phyloP scores from a whole-genome alignment of 2,888 invertebrate species.

The Dynastes hyllus region DNA sequence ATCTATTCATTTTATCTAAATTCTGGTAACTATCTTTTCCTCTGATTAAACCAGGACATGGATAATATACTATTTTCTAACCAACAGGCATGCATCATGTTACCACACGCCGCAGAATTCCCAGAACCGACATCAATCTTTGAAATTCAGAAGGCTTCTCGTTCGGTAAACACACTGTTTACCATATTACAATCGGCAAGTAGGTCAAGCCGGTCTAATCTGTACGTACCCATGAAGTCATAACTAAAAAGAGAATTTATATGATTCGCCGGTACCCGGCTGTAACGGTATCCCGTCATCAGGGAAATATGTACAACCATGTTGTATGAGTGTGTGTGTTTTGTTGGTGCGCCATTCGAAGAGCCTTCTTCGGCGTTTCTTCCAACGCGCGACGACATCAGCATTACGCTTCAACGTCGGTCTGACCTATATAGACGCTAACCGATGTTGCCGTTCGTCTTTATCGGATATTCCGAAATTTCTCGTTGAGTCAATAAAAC shows the following conservation, averaged over 20 bases:
- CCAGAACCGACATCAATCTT: constrained; percentile 10
- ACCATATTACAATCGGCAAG: constrained; percentile 21
- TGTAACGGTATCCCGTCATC: constrained; percentile 42
- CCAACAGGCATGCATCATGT: not conserved
- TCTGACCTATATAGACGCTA: constrained; percentile 41
- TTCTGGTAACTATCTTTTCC: too few species aligned
- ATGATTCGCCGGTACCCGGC: constrained; percentile 34
- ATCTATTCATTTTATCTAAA: too few species aligned
- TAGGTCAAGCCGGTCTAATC: constrained; percentile 40
- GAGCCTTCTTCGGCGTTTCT: not conserved
- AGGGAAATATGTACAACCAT: constrained; percentile 32
- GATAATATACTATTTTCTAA: not conserved
- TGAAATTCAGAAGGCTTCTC: constrained; percentile 17
- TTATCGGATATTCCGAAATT: constrained; percentile 29
- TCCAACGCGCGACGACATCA: not conserved
- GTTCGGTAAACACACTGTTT: constrained; percentile 19
- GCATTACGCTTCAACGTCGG: constrained; percentile 1
- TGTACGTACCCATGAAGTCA: constrained; percentile 29
- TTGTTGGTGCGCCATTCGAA: constrained; percentile 20
- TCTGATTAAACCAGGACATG: too few species aligned
- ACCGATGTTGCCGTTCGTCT: constrained; percentile 12
- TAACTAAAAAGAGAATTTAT: constrained; percentile 44
- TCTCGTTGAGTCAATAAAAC: constrained; percentile 16
- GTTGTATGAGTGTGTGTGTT: not conserved
- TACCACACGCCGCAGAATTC: not conserved